Evolutionary conservation across 23 tunicate genomes (phyloP).

Genomic region (Pegea sp.): DNA sequence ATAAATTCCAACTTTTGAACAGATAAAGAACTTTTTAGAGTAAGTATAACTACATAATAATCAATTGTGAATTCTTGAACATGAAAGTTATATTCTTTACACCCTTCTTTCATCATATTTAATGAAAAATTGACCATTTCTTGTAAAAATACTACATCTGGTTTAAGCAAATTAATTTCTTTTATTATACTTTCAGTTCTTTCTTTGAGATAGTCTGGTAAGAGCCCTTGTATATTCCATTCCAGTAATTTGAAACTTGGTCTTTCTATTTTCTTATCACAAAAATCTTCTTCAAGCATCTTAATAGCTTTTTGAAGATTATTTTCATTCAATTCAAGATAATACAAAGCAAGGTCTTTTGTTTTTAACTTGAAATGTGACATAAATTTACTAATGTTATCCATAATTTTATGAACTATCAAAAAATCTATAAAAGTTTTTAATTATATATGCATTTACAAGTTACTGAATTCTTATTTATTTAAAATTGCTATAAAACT

Average conservation of each 20-base stretch:
- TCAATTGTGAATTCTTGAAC: background rate
- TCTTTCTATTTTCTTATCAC: too few relatives aligned
- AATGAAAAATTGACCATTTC: background rate
- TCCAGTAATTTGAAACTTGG: background rate
- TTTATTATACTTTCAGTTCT: background rate
- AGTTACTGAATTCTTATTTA: too few relatives aligned
- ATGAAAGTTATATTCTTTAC: background rate
- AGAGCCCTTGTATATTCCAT: background rate
- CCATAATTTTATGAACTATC: too few relatives aligned
- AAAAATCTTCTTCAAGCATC: too few relatives aligned
- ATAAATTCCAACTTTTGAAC: background rate
- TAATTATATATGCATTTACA: too few relatives aligned
- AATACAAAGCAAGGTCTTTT: too few relatives aligned
- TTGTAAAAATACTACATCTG: background rate
- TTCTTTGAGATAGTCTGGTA: background rate
- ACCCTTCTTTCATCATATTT: background rate
- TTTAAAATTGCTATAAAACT: too few relatives aligned
- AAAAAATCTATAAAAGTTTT: too few relatives aligned
- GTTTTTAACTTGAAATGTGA: too few relatives aligned
- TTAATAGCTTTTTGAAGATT: too few relatives aligned
- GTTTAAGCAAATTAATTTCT: background rate
- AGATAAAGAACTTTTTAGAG: background rate
- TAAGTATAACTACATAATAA: background rate
- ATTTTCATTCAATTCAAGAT: too few relatives aligned
- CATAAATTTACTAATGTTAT: too few relatives aligned